Base-by-base conservation (phyloP, 2,113 vertebrate genomes). In the Planiliza haematocheilus region DNA sequence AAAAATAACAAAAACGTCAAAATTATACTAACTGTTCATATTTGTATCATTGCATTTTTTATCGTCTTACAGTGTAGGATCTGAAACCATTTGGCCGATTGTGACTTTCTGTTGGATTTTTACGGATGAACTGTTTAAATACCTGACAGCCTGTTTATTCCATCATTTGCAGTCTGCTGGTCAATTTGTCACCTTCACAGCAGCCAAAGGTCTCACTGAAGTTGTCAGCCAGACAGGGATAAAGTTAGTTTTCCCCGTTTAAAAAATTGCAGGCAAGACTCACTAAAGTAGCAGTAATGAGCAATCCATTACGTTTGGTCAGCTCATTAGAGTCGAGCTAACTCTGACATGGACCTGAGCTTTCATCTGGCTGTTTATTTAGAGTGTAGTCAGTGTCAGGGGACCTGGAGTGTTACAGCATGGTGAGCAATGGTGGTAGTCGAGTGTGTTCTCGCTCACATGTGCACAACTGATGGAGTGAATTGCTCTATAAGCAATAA, bases 311-410 rank as follows among this genome's bases (percentile, higher is more conserved):
- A 88, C 71, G 49, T 55, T 17, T 65, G 70, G 81, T 76, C 86
- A 72, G 82, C 87, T 92, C 88, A 80, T 93, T 91, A 91, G 63
- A 24, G 79, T 8, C 13, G 46, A 55, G 71, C 74, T 70, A 50
- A 78, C 30, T 51, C 48, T 67, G 82, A 81, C 20, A 21, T 71
- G 68, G 74, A 81, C 61, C 46, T 17, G 36, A 10, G 53, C 88
- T 88, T 91, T 91, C 83, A 88, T 89, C 85, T 82, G 48, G 49
- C 36, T 81, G 72, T 84, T 91, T 90, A 80, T 91, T 91, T 80
- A 63, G 77, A 87, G 65, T 80, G 56, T 42, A 74, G 75, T 69
- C 63, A 21, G 71, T 13, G 77, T 86, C 76, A n/a, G 50, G 62
- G 87, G 82, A 74, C 45, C 61, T 39, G 42, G 37, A 71, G 78